Evolutionary conservation across 2,113 vertebrate species (phyloP).

Genomic region (Thymallus thymallus): DNA sequence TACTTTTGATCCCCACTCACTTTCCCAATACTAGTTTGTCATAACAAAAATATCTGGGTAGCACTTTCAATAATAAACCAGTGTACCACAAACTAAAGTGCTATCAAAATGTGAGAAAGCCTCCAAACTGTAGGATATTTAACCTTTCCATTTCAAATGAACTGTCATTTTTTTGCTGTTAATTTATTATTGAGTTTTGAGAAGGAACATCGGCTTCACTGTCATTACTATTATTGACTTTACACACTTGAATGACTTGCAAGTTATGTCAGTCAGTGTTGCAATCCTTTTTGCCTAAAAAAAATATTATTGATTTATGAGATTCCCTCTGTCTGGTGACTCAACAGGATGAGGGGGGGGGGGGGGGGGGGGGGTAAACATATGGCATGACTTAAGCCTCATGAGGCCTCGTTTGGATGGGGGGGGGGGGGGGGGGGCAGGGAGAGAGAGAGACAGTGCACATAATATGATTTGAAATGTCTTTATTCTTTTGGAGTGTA

Average conservation of each 20-base stretch:
- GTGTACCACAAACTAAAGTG: neutral
- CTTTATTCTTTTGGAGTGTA: neutral
- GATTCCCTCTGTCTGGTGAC: slow-evolving; percentile 32
- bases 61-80: neutral
- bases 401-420: slow-evolving; percentile 43
- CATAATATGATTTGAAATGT: neutral
- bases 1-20: too few relatives aligned
- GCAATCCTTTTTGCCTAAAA: slow-evolving; percentile 19
- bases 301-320: slow-evolving; percentile 18
- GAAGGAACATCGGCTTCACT: neutral
- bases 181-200: neutral
- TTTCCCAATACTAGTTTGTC: too few relatives aligned
- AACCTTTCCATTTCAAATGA: too few relatives aligned
- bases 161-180: too few relatives aligned
- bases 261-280: slow-evolving; percentile 36
- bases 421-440: slow-evolving; percentile 11
- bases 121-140: too few relatives aligned
- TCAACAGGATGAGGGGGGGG: slow-evolving; percentile 36
- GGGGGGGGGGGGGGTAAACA: slow-evolving; percentile 69
- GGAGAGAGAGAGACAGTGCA: slow-evolving; percentile 32
- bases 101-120: too few relatives aligned
- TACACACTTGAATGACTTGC: slow-evolving; percentile 36
- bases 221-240: neutral
- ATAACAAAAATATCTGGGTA: neutral
- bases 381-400: slow-evolving; percentile 71